phyloP scores from a whole-genome alignment of 2,888 invertebrate genomes.

The Eupithecia pulchellata region DNA sequence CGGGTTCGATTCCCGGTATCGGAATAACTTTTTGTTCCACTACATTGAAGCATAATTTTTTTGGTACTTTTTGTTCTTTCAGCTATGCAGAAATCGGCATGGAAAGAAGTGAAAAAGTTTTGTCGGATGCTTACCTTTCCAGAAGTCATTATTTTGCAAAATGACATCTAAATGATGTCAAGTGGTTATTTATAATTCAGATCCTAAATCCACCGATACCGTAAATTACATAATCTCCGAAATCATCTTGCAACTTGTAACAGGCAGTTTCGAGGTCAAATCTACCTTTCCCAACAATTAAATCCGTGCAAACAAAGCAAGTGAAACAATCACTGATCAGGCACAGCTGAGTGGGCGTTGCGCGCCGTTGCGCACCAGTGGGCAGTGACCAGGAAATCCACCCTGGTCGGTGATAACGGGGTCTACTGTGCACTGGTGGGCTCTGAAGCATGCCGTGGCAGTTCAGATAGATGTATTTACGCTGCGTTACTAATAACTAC shows the following conservation, averaged over 20 bases:
- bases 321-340: slow-evolving; percentile 30
- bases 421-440: slow-evolving; percentile 3
- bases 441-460: neutral
- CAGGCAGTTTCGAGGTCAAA: slow-evolving; percentile 8
- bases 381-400: slow-evolving; percentile 32
- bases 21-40: slow-evolving; percentile 62
- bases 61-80: neutral
- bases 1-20: slow-evolving; percentile 87
- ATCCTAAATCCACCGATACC: neutral
- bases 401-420: slow-evolving; percentile 27
- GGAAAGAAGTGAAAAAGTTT: neutral
- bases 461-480: neutral
- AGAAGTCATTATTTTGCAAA: neutral
- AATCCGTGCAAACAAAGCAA: slow-evolving; percentile 30
- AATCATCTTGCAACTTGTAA: neutral
- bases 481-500: neutral
- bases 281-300: slow-evolving; percentile 20
- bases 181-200: neutral
- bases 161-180: neutral
- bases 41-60: neutral
- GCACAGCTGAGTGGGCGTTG: slow-evolving; percentile 33
- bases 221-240: neutral
- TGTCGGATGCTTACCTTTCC: neutral
- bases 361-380: slow-evolving; percentile 32
- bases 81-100: neutral